A percentile compares a stretch with the other conserved stretches of the same genome.
Evolutionary conservation across 2,113 vertebrate genomes (phyloP).

Genomic region (Phoenicopterus ruber): DNA sequence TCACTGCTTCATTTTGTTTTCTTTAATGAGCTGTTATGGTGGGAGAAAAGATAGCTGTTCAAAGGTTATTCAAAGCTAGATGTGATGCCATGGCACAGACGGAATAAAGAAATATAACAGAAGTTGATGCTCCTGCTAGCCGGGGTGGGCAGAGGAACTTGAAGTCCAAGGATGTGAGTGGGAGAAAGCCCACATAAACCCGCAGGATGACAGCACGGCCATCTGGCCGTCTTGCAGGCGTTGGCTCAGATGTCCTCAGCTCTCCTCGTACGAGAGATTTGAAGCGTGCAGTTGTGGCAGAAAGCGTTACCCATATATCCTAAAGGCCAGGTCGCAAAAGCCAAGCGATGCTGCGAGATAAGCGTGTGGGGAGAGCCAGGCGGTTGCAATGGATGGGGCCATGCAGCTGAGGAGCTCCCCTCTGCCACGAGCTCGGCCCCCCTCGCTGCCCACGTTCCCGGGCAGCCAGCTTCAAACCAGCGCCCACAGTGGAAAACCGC

Average conservation of each 20-base stretch:
- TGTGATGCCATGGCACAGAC: not conserved
- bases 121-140: not conserved
- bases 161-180: not conserved
- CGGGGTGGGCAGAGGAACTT: not conserved
- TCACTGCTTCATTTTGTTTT: not conserved
- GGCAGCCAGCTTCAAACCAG: not conserved
- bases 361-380: not conserved
- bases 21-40: not conserved
- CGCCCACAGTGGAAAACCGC: not conserved
- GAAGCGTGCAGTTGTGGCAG: not conserved
- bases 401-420: not conserved
- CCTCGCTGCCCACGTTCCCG: not conserved
- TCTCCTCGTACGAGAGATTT: accelerated
- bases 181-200: not conserved
- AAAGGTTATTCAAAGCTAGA: not conserved
- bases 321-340: not conserved
- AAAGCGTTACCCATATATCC: accelerated
- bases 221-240: not conserved
- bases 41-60: not conserved
- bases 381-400: accelerated
- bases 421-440: not conserved
- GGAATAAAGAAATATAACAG: not conserved
- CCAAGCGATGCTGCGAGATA: not conserved
- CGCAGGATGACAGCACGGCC: not conserved
- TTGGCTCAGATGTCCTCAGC: not conserved